Base-by-base conservation (phyloP, 2,797 vertebrate species). In the Yasuhikotakia modesta region DNA sequence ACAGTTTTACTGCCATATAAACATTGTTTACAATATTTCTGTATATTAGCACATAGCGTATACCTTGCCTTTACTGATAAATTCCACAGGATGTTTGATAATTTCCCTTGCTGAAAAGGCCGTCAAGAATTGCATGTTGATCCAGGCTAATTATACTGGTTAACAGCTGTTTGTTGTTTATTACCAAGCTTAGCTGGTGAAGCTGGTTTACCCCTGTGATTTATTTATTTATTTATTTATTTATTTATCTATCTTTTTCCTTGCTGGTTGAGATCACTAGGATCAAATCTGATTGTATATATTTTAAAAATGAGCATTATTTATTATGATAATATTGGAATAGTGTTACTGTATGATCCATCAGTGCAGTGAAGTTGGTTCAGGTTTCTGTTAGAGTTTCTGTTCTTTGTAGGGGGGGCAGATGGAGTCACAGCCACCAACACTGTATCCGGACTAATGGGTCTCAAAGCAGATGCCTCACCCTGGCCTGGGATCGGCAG, bases 351-450 rank as follows among this genome's bases (percentile, higher is more conserved):
- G 43, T 72, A 22, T 16, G 8, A 32, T 39, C 61, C 63, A 58
- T 35, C 8, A 60, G 61, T 6, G 30, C 46, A 53, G 7, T 64
- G 21, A 21, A 46, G 12, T 17, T 71, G 45, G 12, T 76, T 68
- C 27, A 50, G 21, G 12, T 21, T 67, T 76, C 6, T 65, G 7
- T 60, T 46, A 22, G 12, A 46, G 13, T 12, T 22, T 67, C 73
- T 61, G 19, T 16, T 78, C 30, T 70, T 70, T 79, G 64, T 86
- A 95, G 95, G 95, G 78, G 93, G 92, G 0, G 94, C 94, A 85
- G 91, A 95, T 87, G 95, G 94, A 4, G 92, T 95, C 73, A 95
- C 94, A 75, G 94, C 94, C 80, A 95, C 92, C 80, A 95, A 95
- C 86, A 95, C 94, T 0, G 94, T 95, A 83, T 95, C 94, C 32